Evolutionary conservation across 1,140 invertebrate genomes (phyloP), one percentile per base, ranked within the genome.

Genomic region (Manduca sexta): DNA sequence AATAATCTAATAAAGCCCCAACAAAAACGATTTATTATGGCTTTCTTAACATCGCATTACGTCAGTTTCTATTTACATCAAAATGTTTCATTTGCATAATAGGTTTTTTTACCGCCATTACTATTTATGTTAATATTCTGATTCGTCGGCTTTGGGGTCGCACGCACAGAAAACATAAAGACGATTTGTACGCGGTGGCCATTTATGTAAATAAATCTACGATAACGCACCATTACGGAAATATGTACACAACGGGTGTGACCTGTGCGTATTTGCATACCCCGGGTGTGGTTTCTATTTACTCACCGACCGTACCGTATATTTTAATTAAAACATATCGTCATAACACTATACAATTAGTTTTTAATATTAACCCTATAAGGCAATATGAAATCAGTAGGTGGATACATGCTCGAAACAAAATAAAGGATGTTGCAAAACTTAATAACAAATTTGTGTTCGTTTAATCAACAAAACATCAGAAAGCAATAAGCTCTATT

Each of bases 61-160:
- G 68, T 81, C 78, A 83, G 60, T 78, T 73, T 69, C 67, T 78
- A 81, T 84, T 84, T 84, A 78, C 75, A 67, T 74, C 71, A 74
- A 78, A 83, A 82, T 78, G 77, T 80, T 84, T 81, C 72, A 84
- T 84, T 84, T 81, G 78, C 81, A 83, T 84, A 84, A 84, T 82
- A 74, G 75, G 77, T 80, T 82, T 84, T 84, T 83, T 84, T 84
- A 65, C 79, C 63, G 69, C 68, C 67, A 73, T 79, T 76, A 80
- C 75, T 83, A 83, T 83, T 84, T 84, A 74, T 67, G 69, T 83
- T 81, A 82, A 83, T 82, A 81, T 84, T 82, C 74, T 74, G 75
- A 83, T 80, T 84, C 74, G 74, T 73, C 69, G 64, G 68, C 59
- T 61, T 65, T 52, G 67, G 73, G 71, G 70, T 70, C 73, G 75